Evolutionary conservation across 2,888 invertebrate species (phyloP), one percentile per base, ranked within the genome.

Genomic region (Athetis lepigone): DNA sequence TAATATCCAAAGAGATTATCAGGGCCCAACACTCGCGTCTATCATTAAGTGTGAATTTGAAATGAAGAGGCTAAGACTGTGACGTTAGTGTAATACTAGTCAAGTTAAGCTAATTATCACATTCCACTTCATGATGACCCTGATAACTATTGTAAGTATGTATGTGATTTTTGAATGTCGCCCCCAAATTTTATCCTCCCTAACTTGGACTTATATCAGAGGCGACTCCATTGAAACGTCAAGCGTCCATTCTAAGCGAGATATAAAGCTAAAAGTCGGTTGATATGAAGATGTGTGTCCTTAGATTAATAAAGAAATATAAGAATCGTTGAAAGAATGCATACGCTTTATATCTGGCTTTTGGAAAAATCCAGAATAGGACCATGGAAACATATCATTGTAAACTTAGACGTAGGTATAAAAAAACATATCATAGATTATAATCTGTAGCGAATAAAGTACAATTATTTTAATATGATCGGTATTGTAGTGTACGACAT

Each of bases 341-440:
- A 92, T 91, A 88, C 94, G 94, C 95, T 95, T 94, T 94, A 94
- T 94, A 92, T 94, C 93, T 94, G 91, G 94, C 93, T 94, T 93
- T 91, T 91, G 90, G 89, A 87, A 88, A 88, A 90, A 91, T 92
- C 94, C 95, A 92, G 90, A 91, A 89, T 92, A 93, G 93, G 94
- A 93, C 92, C 92, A 94, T 86, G 88, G 87, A 90, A 85, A 92
- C 92, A 93, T 94, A 93, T 93, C 92, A 90, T 88, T 89, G 81
- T 90, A 89, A 84, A 86, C 75, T 84, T 92, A 91, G 88, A 73
- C 63, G 75, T 85, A 90, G 90, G 84, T 79, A 80, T 86, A 83
- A 66, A 76, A 84, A 89, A 85, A 91, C 90, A 91, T 90, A 91
- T 92, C 91, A 88, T 92, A 92, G 90, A 83, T 87, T 86, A 83